These are phyloP conservation scores for Glaucopsyche alexis DNA, from an alignment of 2,888 invertebrate species.

Conservation along the genomic window DNA sequence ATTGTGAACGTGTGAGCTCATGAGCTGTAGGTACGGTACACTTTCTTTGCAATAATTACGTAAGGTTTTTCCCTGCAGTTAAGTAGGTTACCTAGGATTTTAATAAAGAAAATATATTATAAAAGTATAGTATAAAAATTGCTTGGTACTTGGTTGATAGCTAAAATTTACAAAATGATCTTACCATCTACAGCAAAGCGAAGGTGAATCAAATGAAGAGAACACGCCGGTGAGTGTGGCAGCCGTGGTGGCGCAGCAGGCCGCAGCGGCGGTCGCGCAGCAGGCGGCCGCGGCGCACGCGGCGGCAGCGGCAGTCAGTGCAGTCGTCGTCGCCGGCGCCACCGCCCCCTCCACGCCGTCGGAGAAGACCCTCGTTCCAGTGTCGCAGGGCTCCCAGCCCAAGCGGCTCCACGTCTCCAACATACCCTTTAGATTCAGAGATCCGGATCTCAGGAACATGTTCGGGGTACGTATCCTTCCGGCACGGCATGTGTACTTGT, in stretches of 20 bases:
- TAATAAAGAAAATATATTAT: not conserved
- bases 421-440: constrained; percentile 99
- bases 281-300: constrained; percentile 77
- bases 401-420: constrained; percentile 99
- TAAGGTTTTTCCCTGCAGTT: not conserved
- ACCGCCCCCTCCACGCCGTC: constrained; percentile 62
- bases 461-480: constrained; percentile 91
- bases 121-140: not conserved
- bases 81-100: not conserved
- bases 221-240: constrained; percentile 76
- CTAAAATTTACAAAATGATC: not conserved
- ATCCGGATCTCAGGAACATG: constrained; percentile 98
- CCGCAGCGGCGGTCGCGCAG: constrained; percentile 61
- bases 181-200: constrained; percentile 55
- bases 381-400: constrained; percentile 83
- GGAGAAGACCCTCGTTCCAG: constrained; percentile 75
- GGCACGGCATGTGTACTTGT: constrained; percentile 42
- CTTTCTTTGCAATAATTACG: not conserved
- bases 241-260: constrained; percentile 63
- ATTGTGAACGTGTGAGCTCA: not conserved
- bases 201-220: constrained; percentile 78
- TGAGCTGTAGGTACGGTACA: not conserved
- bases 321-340: constrained; percentile 55
- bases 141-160: not conserved
- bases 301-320: constrained; percentile 65